Percentiles rank a stretch among this genome's conserved stretches.
phyloP scores from a whole-genome alignment of 2,888 invertebrate genomes.

The Lasioglossum figueresi region DNA sequence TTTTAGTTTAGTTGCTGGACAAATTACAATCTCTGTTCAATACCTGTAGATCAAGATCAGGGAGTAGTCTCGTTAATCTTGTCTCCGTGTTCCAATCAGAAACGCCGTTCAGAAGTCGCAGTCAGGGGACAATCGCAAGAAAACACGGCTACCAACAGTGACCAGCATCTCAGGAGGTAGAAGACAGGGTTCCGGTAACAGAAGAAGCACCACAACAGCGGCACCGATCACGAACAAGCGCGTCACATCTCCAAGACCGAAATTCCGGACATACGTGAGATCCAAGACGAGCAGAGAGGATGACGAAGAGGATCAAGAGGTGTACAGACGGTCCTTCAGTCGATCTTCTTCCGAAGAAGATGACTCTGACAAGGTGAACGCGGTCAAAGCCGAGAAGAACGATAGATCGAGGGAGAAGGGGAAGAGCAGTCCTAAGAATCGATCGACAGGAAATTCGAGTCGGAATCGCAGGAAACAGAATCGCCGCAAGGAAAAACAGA shows the following conservation, averaged over 20 bases:
- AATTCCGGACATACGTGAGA: constrained; percentile 61
- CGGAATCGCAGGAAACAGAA: constrained; percentile 71
- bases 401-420: constrained; percentile 66
- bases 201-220: constrained; percentile 69
- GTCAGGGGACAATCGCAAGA: constrained; percentile 61
- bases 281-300: constrained; percentile 42
- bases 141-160: constrained; percentile 56
- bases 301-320: constrained; percentile 63
- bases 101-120: constrained; percentile 63
- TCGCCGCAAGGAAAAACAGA: constrained; percentile 57
- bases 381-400: constrained; percentile 65
- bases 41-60: too few species aligned
- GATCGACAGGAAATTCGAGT: constrained; percentile 64
- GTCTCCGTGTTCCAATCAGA: constrained; percentile 8
- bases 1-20: too few species aligned
- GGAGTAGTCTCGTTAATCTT: not conserved
- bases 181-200: constrained; percentile 29
- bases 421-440: constrained; percentile 69
- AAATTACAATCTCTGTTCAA: too few species aligned
- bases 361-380: constrained; percentile 66
- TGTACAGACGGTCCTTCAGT: constrained; percentile 55
- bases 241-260: constrained; percentile 61
- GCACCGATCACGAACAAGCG: constrained; percentile 65
- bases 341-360: constrained; percentile 50
- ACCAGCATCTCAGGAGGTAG: constrained; percentile 60